Conservation (phyloP, 2,888 invertebrate genomes). For the Drosophila kuntzei region DNA sequence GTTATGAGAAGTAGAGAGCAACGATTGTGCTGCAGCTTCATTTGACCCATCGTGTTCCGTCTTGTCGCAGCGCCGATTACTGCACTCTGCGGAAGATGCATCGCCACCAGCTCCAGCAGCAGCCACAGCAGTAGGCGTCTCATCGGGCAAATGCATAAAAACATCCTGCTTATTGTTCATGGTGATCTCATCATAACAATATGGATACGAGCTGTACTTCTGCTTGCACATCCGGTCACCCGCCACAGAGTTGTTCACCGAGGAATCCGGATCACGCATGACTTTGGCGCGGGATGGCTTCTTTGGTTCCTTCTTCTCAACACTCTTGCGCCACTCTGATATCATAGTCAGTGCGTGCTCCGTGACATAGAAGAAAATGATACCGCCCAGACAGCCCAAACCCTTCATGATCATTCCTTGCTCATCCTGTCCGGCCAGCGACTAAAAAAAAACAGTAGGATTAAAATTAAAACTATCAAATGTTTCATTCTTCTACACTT, state of each 20-base stretch:
- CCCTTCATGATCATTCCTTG: conserved; percentile 94
- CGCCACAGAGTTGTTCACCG: conserved; percentile 83
- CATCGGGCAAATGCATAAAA: conserved; percentile 83
- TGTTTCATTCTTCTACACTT: no score
- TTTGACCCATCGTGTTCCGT: conserved; percentile 61
- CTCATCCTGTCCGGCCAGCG: conserved; percentile 85
- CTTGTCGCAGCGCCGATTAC: conserved; percentile 59
- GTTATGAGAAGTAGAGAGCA: conserved; percentile 83
- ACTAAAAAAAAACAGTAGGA: no score
- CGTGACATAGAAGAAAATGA: conserved; percentile 95
- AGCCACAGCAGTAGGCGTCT: conserved; percentile 17
- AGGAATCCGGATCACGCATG: conserved; percentile 88
- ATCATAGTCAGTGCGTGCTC: conserved; percentile 93
- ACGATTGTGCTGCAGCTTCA: conserved; percentile 78
- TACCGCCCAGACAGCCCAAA: conserved; percentile 89
- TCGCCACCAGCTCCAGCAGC: conserved; percentile 68
- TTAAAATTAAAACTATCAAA: no score
- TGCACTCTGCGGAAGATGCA: conserved; percentile 54
- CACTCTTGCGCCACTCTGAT: conserved; percentile 92
- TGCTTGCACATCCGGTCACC: conserved; percentile 92
- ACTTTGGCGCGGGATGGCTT: conserved; percentile 89
- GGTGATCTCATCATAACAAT: conserved; percentile 94
- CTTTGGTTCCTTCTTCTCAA: conserved; percentile 88
- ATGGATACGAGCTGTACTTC: conserved; percentile 95
- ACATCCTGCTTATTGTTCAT: conserved; percentile 90